Percentiles rank a stretch among this genome's conserved stretches.
phyloP scores from a whole-genome alignment of 1,140 invertebrate species.

The Drosophila elegans region DNA sequence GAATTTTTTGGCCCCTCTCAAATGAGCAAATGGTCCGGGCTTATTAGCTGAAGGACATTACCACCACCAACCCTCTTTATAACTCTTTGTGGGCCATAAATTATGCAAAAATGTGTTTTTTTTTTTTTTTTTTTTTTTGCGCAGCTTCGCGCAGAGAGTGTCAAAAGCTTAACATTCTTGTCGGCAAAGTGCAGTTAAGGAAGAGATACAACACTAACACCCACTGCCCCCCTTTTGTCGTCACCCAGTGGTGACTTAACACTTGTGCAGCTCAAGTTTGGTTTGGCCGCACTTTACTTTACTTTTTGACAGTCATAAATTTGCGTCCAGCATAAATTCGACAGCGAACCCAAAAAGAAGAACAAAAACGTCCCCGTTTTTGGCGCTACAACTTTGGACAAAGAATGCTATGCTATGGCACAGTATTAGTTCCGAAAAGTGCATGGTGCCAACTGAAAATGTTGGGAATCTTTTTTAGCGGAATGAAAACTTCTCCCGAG shows the following conservation, averaged over 20 bases:
- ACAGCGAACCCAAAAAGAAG: constrained; percentile 40
- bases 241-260: constrained; percentile 12
- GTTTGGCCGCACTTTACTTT: constrained; percentile 16
- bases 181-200: constrained; percentile 5
- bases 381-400: neutral
- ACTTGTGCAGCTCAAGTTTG: constrained; percentile 38
- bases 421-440: constrained; percentile 2
- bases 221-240: no score
- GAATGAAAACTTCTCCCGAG: constrained; percentile 55
- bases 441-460: constrained; percentile 33
- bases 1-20: neutral
- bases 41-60: constrained; percentile 8
- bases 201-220: neutral
- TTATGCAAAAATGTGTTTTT: constrained; percentile 37
- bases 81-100: constrained; percentile 28
- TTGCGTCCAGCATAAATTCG: constrained; percentile 71
- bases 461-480: constrained; percentile 58
- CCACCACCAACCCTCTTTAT: neutral
- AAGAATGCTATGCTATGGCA: neutral
- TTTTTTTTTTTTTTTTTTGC: constrained; percentile 7
- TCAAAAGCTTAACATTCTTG: constrained; percentile 38
- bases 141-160: constrained; percentile 30
- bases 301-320: constrained; percentile 76
- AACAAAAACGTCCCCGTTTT: constrained; percentile 17
- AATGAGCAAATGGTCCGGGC: neutral